A percentile compares a stretch with the other conserved stretches of the same genome.
Conservation (phyloP, 2,888 invertebrate genomes). For the Pinctada fucata region DNA sequence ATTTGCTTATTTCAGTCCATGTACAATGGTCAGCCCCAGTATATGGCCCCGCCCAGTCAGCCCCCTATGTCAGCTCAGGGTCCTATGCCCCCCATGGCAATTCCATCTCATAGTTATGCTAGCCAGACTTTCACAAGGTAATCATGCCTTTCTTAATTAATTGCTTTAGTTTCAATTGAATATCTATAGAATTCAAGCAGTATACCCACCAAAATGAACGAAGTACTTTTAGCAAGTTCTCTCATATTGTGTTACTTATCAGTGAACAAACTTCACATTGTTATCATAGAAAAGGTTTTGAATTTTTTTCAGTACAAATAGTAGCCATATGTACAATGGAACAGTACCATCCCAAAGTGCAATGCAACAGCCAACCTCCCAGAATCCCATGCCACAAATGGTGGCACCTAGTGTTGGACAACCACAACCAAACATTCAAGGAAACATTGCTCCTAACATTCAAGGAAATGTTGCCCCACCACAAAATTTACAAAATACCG, state of each 20-base stretch:
- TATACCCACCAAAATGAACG: too few species aligned
- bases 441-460: too few species aligned
- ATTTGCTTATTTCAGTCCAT: conserved; percentile 33
- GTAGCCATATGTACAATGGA: not conserved
- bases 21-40: conserved; percentile 53
- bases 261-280: too few species aligned
- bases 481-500: conserved; percentile 22
- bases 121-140: conserved; percentile 32
- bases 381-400: conserved; percentile 18
- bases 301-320: not conserved
- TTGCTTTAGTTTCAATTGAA: too few species aligned
- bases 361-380: conserved; percentile 24
- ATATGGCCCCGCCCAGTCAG: conserved; percentile 41
- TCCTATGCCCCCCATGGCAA: conserved; percentile 42
- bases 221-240: too few species aligned
- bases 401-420: too few species aligned
- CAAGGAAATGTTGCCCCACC: not conserved
- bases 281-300: not conserved
- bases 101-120: conserved; percentile 36
- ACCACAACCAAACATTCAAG: conserved; percentile 10
- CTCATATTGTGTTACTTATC: too few species aligned
- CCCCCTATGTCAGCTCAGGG: conserved; percentile 48
- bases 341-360: conserved; percentile 37
- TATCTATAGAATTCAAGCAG: too few species aligned
- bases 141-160: too few species aligned